phyloP scores from a whole-genome alignment of 2,888 invertebrate species.

The Tenodera sinensis region DNA sequence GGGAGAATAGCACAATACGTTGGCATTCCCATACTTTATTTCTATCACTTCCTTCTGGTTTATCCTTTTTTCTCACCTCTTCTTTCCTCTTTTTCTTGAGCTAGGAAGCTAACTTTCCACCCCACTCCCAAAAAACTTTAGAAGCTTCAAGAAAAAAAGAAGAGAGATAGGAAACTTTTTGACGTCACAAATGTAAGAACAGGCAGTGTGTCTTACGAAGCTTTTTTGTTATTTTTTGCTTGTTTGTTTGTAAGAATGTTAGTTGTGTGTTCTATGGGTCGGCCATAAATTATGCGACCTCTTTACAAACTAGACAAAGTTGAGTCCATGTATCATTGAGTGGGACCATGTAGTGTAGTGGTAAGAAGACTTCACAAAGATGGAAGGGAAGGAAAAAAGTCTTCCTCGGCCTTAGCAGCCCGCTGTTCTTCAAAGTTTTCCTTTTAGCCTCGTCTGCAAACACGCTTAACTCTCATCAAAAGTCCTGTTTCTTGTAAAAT shows the following conservation, averaged over 20 bases:
- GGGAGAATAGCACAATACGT: not conserved
- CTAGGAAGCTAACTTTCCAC: conserved; percentile 39
- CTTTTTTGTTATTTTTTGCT: not conserved
- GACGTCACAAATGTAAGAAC: conserved; percentile 8
- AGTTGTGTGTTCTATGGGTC: conserved; percentile 1
- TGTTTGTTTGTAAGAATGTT: conserved; percentile 9
- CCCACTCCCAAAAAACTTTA: not conserved
- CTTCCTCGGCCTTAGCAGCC: not conserved
- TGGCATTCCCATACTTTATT: not conserved
- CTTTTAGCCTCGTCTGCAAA: not conserved
- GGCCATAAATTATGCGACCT: conserved; percentile 7
- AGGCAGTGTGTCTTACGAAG: not conserved
- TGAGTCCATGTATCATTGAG: conserved; percentile 7
- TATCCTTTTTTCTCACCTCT: conserved; percentile 24
- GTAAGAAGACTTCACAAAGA: not conserved
- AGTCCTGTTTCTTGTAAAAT: not conserved
- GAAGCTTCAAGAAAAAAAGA: not conserved
- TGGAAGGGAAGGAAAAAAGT: not conserved
- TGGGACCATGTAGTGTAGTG: not conserved
- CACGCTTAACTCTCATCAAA: not conserved
- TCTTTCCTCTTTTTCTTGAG: conserved; percentile 29
- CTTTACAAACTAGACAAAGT: not conserved
- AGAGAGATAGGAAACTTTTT: not conserved
- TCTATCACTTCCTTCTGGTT: not conserved
- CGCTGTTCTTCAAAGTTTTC: not conserved